Percentiles rank a stretch among this genome's conserved stretches.
Conservation (phyloP, 2,113 vertebrate species). For the Rhadina sibilatrix region DNA sequence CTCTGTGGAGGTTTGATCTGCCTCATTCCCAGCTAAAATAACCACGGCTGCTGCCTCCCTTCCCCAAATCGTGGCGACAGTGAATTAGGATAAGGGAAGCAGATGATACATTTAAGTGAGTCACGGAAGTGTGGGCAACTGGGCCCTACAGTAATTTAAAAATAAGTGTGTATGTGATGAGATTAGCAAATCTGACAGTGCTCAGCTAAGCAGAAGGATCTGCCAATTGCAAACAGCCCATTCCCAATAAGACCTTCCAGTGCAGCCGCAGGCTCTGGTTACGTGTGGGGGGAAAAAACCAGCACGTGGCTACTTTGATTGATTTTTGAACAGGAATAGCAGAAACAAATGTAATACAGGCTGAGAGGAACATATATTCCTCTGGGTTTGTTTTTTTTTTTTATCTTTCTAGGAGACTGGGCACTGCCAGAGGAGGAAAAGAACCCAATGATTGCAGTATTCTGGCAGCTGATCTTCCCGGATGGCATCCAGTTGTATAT, state of each 20-base stretch:
- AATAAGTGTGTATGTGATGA: slow-evolving; percentile 43
- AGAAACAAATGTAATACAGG: background rate
- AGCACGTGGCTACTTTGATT: slow-evolving; percentile 1
- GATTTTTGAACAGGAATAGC: slow-evolving; percentile 1
- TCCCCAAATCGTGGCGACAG: background rate
- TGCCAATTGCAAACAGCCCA: slow-evolving; percentile 7
- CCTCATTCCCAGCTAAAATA: background rate
- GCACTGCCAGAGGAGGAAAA: background rate
- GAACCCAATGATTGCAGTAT: background rate
- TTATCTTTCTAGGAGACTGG: background rate
- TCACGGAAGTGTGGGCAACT: slow-evolving; percentile 50
- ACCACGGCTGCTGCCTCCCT: background rate
- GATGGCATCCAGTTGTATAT: background rate
- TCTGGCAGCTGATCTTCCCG: background rate
- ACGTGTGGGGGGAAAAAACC: background rate
- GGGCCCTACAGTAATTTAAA: slow-evolving; percentile 54
- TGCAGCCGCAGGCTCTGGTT: background rate
- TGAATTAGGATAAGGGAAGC: background rate
- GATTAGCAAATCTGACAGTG: slow-evolving; percentile 41
- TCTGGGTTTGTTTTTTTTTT: background rate
- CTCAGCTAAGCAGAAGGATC: slow-evolving; percentile 36
- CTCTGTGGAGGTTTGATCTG: background rate
- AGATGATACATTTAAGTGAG: slow-evolving; percentile 28
- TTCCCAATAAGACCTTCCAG: background rate
- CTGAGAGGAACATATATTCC: background rate